Evolutionary conservation across 1,140 invertebrate genomes (phyloP), one percentile per base, ranked within the genome.

Genomic region (Papilio polytes): DNA sequence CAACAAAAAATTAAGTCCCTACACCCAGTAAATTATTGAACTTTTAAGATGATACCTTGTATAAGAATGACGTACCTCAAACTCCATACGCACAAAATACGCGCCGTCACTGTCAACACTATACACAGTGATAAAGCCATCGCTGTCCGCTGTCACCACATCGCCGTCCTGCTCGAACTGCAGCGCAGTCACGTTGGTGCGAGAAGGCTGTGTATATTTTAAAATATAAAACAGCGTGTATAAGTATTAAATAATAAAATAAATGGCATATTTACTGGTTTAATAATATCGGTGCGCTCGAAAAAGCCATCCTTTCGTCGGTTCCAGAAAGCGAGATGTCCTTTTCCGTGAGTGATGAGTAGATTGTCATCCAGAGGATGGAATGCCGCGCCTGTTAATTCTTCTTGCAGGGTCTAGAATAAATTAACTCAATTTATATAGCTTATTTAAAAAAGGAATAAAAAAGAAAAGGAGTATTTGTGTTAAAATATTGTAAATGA

Each of bases 121-220:
- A 95, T 99, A 99, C 79, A 99, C 97, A 9, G 98, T 99, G 78
- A 99, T 98, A 86, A 98, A 98, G 1, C 99, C 99, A 93, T 98
- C 98, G 78, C 98, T 98, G 88, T 99, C 98, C 3, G 98, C 99
- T 0, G 98, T 98, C 8, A 99, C 97, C 0, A 99, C 97, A 90
- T 99, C 98, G 7, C 98, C 98, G 91, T 98, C 98, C 91, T 98
- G 97, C 90, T 98, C 97, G 91, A 99, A 99, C 85, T 98, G 98
- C 36, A 99, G 95, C 82, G 98, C 97, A 1, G 97, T 98, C 0
- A 98, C 96, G 89, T 98, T 96, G 1, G 97, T 98, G 63, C 97
- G 95, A 3, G 97, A 97, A 1, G 98, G 97, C 96, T 98, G 90
- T 22, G 95, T 94, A 83, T 53, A 77, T 59, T 18, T 20, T n/a